phyloP scores from a whole-genome alignment of 1,140 invertebrate genomes.

The Scaptomyza graminum region DNA sequence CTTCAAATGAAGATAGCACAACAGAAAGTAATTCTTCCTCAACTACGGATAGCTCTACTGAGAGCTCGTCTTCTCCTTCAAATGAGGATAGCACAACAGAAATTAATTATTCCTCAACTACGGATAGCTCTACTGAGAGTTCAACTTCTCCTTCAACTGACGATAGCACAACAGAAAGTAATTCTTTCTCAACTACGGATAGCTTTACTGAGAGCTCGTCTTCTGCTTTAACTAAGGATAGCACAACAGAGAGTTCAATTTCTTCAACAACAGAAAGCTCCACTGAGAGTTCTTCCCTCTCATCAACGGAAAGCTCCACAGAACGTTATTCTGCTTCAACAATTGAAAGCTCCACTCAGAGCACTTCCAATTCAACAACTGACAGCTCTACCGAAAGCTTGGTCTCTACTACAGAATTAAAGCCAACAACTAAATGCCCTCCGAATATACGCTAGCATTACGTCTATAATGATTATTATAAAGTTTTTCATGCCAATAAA shows the following conservation, averaged over 20 bases:
- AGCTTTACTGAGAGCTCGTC: neutral
- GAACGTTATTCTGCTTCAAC: neutral
- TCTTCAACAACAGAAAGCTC: neutral
- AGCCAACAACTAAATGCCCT: too few species aligned
- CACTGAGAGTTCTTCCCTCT: neutral
- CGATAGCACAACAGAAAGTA: constrained; percentile 2
- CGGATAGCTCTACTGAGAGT: constrained; percentile 8
- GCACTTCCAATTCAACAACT: neutral
- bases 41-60: neutral
- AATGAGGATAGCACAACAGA: neutral
- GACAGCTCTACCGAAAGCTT: constrained; percentile 4
- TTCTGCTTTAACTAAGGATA: neutral
- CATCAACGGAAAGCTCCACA: neutral
- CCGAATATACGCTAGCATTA: too few species aligned
- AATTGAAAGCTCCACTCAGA: neutral
- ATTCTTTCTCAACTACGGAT: neutral
- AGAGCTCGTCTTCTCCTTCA: neutral
- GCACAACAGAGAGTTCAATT: neutral
- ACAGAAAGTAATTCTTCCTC: constrained; percentile 1
- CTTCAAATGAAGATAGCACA: neutral
- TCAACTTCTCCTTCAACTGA: neutral
- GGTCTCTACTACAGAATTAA: neutral
- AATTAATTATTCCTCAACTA: neutral
- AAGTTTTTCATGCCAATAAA: too few species aligned
- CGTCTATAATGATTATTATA: too few species aligned